Conservation (phyloP, 2,888 invertebrate species). For the Anoplius nigerrimus region DNA sequence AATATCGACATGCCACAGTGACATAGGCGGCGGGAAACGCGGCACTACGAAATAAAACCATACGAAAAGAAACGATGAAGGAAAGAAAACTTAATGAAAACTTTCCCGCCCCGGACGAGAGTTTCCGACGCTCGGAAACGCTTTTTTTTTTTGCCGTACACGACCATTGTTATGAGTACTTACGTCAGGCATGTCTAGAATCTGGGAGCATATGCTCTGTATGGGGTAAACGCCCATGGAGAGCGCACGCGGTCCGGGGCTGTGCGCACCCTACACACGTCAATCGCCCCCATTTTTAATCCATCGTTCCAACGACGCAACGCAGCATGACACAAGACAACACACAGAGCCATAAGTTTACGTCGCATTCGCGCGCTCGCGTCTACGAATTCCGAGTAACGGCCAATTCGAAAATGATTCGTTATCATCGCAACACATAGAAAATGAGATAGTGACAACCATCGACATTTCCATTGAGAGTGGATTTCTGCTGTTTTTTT, state of each 20-base stretch:
- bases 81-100: neutral
- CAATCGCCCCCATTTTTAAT: slow-evolving; percentile 9
- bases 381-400: no score
- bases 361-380: neutral
- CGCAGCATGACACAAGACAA: slow-evolving; percentile 78
- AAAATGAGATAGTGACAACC: no score
- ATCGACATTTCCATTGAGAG: no score
- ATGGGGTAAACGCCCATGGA: slow-evolving; percentile 94
- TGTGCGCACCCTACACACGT: slow-evolving; percentile 87
- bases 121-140: slow-evolving; percentile 4
- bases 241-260: slow-evolving; percentile 92
- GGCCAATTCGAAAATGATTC: no score
- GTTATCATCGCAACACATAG: no score
- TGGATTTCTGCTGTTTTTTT: no score
- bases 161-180: slow-evolving; percentile 76
- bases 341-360: slow-evolving; percentile 66
- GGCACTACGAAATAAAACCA: no score
- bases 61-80: slow-evolving; percentile 37
- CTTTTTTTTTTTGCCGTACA: slow-evolving; percentile 8
- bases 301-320: slow-evolving; percentile 73
- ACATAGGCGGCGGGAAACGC: slow-evolving; percentile 1
- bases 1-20: slow-evolving; percentile 66
- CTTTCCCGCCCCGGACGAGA: neutral
- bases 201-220: slow-evolving; percentile 91
- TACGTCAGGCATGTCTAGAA: slow-evolving; percentile 92